These are phyloP conservation scores for Chondrosia reniformis DNA, from an alignment of 37 sponge, comb jelly and placozoan species.

Conservation along the genomic window DNA sequence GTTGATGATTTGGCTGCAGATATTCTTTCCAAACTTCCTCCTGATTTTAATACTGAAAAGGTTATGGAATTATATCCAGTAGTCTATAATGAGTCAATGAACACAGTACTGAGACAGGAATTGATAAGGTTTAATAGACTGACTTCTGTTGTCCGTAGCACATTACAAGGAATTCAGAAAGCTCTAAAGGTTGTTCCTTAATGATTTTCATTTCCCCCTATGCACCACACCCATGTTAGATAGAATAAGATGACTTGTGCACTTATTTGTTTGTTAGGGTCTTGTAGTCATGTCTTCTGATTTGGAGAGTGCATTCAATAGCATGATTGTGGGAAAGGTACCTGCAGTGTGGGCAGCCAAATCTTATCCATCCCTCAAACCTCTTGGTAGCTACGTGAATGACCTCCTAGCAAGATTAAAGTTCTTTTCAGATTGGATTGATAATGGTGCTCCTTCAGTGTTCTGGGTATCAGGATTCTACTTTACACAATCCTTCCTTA, in stretches of 20 bases:
- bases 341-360: conserved; percentile 98
- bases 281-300: conserved; percentile 96
- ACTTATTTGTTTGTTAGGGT: conserved; percentile 44
- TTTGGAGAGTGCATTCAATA: conserved; percentile 89
- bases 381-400: conserved; percentile 91
- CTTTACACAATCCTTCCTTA: conserved; percentile 99
- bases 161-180: conserved; percentile 86
- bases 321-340: conserved; percentile 95
- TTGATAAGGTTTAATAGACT: conserved; percentile 93
- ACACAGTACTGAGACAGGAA: conserved; percentile 98
- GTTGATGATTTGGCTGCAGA: conserved; percentile 92
- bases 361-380: conserved; percentile 98
- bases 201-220: not conserved
- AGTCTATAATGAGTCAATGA: conserved; percentile 93
- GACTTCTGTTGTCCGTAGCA: conserved; percentile 82
- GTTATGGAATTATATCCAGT: conserved; percentile 89
- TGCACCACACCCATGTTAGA: not conserved
- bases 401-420: conserved; percentile 95
- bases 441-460: conserved; percentile 73
- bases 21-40: conserved; percentile 93
- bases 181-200: conserved; percentile 79
- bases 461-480: conserved; percentile 99
- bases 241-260: not conserved
- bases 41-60: conserved; percentile 88
- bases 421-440: conserved; percentile 95